A percentile compares a stretch with the other conserved stretches of the same genome.
These are phyloP conservation scores for Artibeus jamaicensis DNA, from an alignment of 2,797 vertebrate species.

Conservation along the genomic window DNA sequence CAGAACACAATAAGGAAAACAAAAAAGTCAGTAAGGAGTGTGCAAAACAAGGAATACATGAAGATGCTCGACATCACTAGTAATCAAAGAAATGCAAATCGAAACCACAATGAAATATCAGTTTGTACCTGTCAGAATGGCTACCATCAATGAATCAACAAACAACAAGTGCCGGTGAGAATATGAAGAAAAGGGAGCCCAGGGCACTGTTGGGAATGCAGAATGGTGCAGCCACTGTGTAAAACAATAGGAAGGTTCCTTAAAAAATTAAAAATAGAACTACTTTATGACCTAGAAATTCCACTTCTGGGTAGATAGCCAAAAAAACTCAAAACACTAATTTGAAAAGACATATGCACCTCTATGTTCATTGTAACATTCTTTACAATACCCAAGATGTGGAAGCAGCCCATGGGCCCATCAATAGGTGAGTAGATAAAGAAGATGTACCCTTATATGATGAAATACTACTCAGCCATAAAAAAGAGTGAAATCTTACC, in stretches of 20 bases:
- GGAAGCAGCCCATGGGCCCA: not conserved
- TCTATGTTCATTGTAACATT: not conserved
- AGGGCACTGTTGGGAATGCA: not conserved
- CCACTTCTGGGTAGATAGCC: not conserved
- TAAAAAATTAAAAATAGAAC: not conserved
- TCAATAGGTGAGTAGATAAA: not conserved
- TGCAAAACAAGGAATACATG: not conserved
- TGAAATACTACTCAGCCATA: not conserved
- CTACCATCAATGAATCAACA: not conserved
- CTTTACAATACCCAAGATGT: not conserved
- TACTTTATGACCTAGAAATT: not conserved
- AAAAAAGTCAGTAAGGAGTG: not conserved
- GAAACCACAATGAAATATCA: not conserved
- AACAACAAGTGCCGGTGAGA: not conserved
- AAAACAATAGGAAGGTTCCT: not conserved
- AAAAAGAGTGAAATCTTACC: not conserved
- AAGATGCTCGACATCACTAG: not conserved
- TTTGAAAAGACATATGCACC: not conserved
- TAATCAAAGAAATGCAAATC: not conserved
- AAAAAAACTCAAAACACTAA: not conserved
- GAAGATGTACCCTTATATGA: not conserved
- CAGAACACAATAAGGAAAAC: not conserved
- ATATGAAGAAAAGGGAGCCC: not conserved
- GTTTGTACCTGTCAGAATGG: not conserved
- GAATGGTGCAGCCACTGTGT: not conserved